Evolutionary conservation across 2,888 invertebrate species (phyloP).

Genomic region (Dolichomitus sp.): DNA sequence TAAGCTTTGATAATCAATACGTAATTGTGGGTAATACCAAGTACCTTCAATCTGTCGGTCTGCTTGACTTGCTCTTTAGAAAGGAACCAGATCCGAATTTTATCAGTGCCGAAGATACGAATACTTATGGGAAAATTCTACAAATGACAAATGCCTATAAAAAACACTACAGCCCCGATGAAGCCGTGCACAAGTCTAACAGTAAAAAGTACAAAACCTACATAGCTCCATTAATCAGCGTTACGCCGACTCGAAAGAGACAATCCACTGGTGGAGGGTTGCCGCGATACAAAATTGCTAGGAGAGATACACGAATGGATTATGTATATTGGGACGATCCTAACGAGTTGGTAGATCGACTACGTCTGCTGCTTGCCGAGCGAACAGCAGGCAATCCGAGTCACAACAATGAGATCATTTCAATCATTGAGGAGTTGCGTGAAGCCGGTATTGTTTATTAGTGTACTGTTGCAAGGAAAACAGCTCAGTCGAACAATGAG

Average conservation of each 20-base stretch:
- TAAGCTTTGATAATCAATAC: too few species aligned
- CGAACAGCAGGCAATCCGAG: constrained; percentile 50
- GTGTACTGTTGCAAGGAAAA: not conserved
- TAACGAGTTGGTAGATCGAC: constrained; percentile 58
- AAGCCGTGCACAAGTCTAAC: too few species aligned
- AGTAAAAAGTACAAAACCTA: too few species aligned
- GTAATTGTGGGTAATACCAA: too few species aligned
- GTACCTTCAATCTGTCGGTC: too few species aligned
- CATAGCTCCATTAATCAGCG: constrained; percentile 34
- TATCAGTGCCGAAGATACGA: too few species aligned
- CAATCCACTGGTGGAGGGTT: constrained; percentile 17
- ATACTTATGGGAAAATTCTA: too few species aligned
- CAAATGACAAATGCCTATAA: too few species aligned
- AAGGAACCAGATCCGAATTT: too few species aligned
- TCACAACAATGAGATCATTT: constrained; percentile 64
- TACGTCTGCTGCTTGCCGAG: constrained; percentile 48
- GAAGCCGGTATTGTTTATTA: constrained; percentile 32
- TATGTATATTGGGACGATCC: constrained; percentile 58
- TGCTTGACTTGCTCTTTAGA: too few species aligned
- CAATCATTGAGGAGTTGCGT: constrained; percentile 62
- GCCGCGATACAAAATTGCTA: constrained; percentile 46
- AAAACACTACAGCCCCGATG: too few species aligned
- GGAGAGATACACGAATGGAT: constrained; percentile 48
- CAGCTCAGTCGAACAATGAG: constrained; percentile 35
- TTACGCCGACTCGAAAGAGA: constrained; percentile 4